These are phyloP conservation scores for Malacoctenus gilli DNA, from an alignment of 2,797 vertebrate genomes.

Conservation along the genomic window DNA sequence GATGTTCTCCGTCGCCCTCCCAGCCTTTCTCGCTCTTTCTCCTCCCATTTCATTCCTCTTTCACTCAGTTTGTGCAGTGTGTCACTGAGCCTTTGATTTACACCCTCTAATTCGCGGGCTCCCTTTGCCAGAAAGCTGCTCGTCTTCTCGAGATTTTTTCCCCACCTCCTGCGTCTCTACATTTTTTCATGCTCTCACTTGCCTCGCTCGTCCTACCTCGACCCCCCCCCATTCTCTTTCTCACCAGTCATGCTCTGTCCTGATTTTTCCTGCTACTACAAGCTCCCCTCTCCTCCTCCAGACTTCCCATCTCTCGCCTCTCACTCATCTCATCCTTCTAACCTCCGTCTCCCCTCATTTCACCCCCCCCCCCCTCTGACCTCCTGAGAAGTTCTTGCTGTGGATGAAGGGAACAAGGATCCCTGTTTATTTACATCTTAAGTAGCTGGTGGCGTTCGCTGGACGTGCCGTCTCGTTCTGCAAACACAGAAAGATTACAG, in stretches of 20 bases:
- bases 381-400: too few species aligned
- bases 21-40: constrained; percentile 10
- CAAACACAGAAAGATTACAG: constrained; percentile 68
- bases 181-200: constrained; percentile 43
- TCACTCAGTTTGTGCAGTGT: constrained; percentile 17
- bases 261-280: constrained; percentile 19
- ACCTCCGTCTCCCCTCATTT: not conserved
- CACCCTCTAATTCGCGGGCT: constrained; percentile 54
- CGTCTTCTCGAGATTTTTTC: constrained; percentile 58
- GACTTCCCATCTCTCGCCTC: constrained; percentile 5
- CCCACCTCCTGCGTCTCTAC: constrained; percentile 43
- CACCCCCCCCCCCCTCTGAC: not conserved
- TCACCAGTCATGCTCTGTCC: constrained; percentile 24
- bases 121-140: constrained; percentile 60
- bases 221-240: constrained; percentile 36
- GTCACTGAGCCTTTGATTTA: constrained; percentile 61
- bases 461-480: constrained; percentile 34
- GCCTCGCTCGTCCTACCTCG: constrained; percentile 43
- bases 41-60: constrained; percentile 7
- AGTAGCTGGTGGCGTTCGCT: constrained; percentile 8
- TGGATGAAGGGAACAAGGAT: too few species aligned
- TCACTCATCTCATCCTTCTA: constrained; percentile 6
- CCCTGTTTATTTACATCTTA: not conserved
- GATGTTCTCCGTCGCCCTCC: not conserved
- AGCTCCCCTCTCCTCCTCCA: not conserved